phyloP scores from a whole-genome alignment of 2,797 vertebrate species.

The Capromys pilorides region DNA sequence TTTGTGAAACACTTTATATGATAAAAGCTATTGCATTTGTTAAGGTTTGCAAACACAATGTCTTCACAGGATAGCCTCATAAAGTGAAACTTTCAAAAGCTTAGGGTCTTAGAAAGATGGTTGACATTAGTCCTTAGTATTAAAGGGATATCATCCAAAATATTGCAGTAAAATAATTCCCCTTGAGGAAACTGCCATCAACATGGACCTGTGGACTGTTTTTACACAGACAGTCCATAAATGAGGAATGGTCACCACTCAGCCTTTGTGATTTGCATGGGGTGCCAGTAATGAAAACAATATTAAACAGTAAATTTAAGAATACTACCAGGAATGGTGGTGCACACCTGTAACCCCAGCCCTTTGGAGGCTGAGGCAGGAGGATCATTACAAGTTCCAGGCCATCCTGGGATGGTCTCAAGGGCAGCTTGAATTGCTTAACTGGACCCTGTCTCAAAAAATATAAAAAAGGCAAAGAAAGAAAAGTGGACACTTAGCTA shows the following conservation, averaged over 20 bases:
- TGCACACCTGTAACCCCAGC: too few species aligned
- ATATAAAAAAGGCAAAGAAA: too few species aligned
- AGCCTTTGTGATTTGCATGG: not conserved
- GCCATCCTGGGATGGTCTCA: too few species aligned
- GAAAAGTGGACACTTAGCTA: not conserved
- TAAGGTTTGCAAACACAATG: not conserved
- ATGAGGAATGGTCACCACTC: not conserved
- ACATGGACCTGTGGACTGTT: not conserved
- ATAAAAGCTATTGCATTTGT: not conserved
- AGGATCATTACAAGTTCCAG: too few species aligned
- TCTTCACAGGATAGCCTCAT: not conserved
- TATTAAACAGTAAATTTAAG: not conserved
- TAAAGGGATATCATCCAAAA: not conserved
- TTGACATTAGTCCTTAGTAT: not conserved
- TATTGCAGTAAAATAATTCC: not conserved
- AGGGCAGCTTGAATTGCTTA: too few species aligned
- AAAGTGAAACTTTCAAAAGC: not conserved
- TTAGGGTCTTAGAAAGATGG: not conserved
- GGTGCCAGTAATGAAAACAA: not conserved
- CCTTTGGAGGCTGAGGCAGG: too few species aligned
- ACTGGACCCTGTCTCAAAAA: too few species aligned
- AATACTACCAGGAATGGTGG: not conserved
- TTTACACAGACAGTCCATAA: not conserved
- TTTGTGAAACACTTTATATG: not conserved
- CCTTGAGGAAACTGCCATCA: not conserved